Evolutionary conservation across 2,888 invertebrate species (phyloP).

Genomic region (Idaea dimidiata): DNA sequence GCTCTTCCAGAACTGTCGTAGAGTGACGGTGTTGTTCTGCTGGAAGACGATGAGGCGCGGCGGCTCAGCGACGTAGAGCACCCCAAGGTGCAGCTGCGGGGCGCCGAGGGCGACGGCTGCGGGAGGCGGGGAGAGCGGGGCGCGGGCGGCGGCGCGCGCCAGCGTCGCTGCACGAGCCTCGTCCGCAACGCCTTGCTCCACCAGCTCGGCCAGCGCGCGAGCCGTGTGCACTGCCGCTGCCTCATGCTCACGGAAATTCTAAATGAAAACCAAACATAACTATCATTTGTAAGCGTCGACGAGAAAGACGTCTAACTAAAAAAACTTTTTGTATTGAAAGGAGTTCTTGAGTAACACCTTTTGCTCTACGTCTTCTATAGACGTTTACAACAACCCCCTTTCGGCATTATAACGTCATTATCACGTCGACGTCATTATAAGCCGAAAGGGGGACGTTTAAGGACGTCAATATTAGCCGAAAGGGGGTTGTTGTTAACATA

Average conservation of each 20-base stretch:
- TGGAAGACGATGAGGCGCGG: constrained; percentile 67
- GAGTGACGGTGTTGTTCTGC: constrained; percentile 71
- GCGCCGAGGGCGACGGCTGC: constrained; percentile 75
- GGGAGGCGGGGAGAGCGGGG: constrained; percentile 62
- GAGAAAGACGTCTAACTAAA: too few relatives aligned
- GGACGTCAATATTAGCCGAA: too few relatives aligned
- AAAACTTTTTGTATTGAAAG: too few relatives aligned
- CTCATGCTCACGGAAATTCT: constrained; percentile 71
- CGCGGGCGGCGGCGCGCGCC: constrained; percentile 67
- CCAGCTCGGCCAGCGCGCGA: constrained; percentile 70
- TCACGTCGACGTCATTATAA: too few relatives aligned
- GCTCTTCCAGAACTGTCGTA: constrained; percentile 79
- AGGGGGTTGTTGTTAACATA: neutral
- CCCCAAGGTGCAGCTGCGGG: constrained; percentile 73
- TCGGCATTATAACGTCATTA: too few relatives aligned
- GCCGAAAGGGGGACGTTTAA: too few relatives aligned
- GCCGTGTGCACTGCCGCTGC: constrained; percentile 68
- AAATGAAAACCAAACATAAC: constrained; percentile 13
- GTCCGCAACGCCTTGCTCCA: constrained; percentile 65
- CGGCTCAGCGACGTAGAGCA: constrained; percentile 68
- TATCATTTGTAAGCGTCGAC: too few relatives aligned
- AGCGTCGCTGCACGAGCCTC: constrained; percentile 64
- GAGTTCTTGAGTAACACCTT: too few relatives aligned
- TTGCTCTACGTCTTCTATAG: too few relatives aligned
- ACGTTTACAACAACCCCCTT: too few relatives aligned